phyloP scores from a whole-genome alignment of 2,888 invertebrate species.

The Acronicta aceris region DNA sequence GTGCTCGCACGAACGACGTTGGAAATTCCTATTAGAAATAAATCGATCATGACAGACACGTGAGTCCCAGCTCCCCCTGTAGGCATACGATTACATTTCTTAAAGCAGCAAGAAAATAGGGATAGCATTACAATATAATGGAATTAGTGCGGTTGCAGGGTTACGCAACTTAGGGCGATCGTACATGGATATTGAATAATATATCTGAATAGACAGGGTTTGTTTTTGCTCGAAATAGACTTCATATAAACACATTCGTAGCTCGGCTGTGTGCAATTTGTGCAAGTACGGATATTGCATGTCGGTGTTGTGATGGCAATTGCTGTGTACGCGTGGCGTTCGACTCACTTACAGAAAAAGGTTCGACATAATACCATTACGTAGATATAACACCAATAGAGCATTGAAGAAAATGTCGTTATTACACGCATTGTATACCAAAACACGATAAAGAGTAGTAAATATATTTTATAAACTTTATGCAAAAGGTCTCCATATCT shows the following conservation, averaged over 20 bases:
- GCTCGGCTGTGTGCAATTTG: background rate
- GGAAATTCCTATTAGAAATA: conserved; percentile 57
- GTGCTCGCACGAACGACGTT: conserved; percentile 36
- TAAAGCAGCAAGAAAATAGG: conserved; percentile 48
- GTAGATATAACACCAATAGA: conserved; percentile 1
- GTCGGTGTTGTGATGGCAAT: conserved; percentile 21
- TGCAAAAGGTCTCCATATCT: background rate
- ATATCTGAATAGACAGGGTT: conserved; percentile 26
- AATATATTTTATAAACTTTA: background rate
- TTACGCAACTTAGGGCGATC: conserved; percentile 23
- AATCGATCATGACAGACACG: conserved; percentile 52
- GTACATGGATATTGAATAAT: conserved; percentile 32
- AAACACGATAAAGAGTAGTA: conserved; percentile 1
- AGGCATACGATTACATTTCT: conserved; percentile 50
- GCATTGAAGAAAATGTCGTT: conserved; percentile 10
- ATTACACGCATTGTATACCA: conserved; percentile 14
- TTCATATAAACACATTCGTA: conserved; percentile 18
- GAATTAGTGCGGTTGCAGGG: conserved; percentile 49
- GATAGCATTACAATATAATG: conserved; percentile 51
- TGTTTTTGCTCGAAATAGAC: conserved; percentile 34
- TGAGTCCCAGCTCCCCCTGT: conserved; percentile 35
- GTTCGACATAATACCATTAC: conserved; percentile 23
- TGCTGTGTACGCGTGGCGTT: background rate
- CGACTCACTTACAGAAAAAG: conserved; percentile 12
- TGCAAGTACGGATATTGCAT: conserved; percentile 16